Evolutionary conservation across 2,113 vertebrate genomes (phyloP), one percentile per base, ranked within the genome.

Genomic region (Apodemus speciosus): DNA sequence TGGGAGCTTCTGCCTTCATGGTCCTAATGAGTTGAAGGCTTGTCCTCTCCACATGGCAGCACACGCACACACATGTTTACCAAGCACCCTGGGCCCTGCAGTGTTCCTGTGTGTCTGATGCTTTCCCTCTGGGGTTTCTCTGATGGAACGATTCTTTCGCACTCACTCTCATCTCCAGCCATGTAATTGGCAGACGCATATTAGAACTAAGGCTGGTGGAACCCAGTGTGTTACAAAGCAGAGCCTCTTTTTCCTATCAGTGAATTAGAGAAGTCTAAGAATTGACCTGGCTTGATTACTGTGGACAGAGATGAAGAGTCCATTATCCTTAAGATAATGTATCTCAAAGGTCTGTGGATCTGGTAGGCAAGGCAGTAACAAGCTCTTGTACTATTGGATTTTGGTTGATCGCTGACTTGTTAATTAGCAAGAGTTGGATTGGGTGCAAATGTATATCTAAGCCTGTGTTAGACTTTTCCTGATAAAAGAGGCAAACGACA

Each of bases 301-400:
- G 0, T 77, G 64, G 77, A 90, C 76, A 85, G 46, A 93, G 40
- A 83, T 40, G 72, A 83, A 43, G 21, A 40, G 8, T 43, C 90
- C 84, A 80, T 56, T 80, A 80, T 80, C 35, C 51, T 8, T 0
- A 84, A 95, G 77, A 21, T n/a, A 43, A 84, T 56, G 35, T 35
- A 46, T 69, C 15, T 77, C 88, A 93, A 60, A 83, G 73, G 35
- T n/a, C 88, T 86, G 49, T 92, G 90, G 88, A 88, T 92, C 77
- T 60, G 43, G 77, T 87, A 95, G 62, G 69, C 40, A 62, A 76
- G 9, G 60, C 49, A 13, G 69, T 92, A 68, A 58, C 2, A 20
- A 88, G 71, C 25, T 38, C 85, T 62, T 20, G 27, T 79, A 35
- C 25, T 87, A 23, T 66, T 90, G 38, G 60, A 38, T 88, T 95